Base-by-base conservation (phyloP, 1,140 invertebrate genomes). In the Camponotus floridanus region DNA sequence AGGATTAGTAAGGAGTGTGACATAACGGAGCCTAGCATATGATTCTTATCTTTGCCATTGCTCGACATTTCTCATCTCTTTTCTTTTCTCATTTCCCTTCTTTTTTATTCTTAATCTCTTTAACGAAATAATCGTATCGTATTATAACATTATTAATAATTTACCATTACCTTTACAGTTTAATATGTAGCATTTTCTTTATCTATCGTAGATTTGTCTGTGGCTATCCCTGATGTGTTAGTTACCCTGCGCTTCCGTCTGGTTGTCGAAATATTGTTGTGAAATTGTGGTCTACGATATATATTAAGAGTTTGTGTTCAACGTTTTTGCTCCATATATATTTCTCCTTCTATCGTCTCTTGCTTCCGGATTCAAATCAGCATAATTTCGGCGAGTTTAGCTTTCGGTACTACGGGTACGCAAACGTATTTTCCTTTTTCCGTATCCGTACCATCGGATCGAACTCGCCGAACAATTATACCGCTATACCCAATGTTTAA, bases 211-310 rank as follows among this genome's bases (percentile, higher is more conserved):
- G 94, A 95, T 95, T 95, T 95, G 94, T 95, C 94, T 94, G 94
- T 94, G 94, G 94, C 94, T 95, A 95, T 95, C 94, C 94, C 94
- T 95, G 94, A 95, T 95, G 94, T 94, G 94, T 95, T 94, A 94
- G 92, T 95, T 95, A 95, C 94, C 94, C 94, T 95, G 94, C 94
- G 94, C 94, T 95, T 95, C 94, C 94, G 94, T 95, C 94, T 95
- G 94, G 93, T 94, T 95, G 92, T 95, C 93, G 94, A 95, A 95
- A 94, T 95, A 95, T 94, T 95, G 92, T 94, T 94, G 90, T 93
- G 87, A 92, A 93, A 93, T 91, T 94, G 91, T 94, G 91, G 92
- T 94, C 92, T 93, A 94, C 88, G 91, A 93, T 26, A 26, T 26
- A 26, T 26, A 26, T 94, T 92, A 90, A 91, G 86, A 81, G 67